Base-by-base conservation (phyloP, 2,113 vertebrate species). In the Ornithorhynchus anatinus region DNA sequence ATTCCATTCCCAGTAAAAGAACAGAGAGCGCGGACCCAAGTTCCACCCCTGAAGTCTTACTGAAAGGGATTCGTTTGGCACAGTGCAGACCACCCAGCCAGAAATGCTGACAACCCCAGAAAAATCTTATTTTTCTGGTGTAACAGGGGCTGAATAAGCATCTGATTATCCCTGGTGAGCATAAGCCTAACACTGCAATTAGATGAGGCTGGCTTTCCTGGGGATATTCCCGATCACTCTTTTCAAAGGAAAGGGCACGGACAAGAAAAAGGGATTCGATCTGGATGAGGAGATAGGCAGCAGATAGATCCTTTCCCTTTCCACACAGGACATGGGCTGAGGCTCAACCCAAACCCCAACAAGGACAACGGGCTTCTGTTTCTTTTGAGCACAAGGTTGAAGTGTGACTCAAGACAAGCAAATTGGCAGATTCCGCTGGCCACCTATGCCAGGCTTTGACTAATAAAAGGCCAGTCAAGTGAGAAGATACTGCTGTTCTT, bases 401-500 rank as follows among this genome's bases (percentile, higher is more conserved):
- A 72, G 22, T n/a, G n/a, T 50, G 59, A 77, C 12, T 83, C 52
- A 66, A 66, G n/a, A 33, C 48, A 59, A 13, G 33, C 32, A 66
- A 69, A 33, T 8, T 59, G 54, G 65, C 50, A 69, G 54, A 39
- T 7, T n/a, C 70, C 53, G 5, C 57, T 39, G 65, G 59, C 40
- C 39, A 60, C 14, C 39, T 51, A n/a, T 32, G 22, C 39, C 32
- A 2, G 27, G 66, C 57, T 39, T 17, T 57, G 19, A n/a, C 22
- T 20, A 29, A 42, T 9, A 54, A 42, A 63, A 42, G 15, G 39
- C 59, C 52, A 43, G 37, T 33, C 58, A 59, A 56, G 0, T n/a
- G 33, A 61, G n/a, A n/a, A n/a, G n/a, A 19, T 44, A 54, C 10
- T 38, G 54, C 7, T 60, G 60, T 45, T 60, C 58, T 52, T 11